Base-by-base conservation (phyloP, 2,888 invertebrate species). In the Crossocerus cetratus region DNA sequence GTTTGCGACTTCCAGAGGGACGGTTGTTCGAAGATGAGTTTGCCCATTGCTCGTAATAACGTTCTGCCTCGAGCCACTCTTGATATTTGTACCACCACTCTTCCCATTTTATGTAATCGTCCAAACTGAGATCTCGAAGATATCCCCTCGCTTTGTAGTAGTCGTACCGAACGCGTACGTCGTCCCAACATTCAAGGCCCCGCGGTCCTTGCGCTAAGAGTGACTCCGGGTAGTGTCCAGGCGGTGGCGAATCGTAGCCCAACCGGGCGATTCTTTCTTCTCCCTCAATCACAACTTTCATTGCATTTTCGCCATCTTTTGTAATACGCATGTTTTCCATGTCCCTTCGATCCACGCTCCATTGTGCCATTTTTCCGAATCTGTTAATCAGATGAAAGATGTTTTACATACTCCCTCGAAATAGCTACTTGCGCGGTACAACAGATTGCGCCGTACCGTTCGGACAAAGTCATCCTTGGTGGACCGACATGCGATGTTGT, bases 1-100 rank as follows among this genome's bases (percentile, higher is more conserved):
- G 83, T 65, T 87, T 87, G 22, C 86, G 91, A 72, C 86, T 88
- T 74, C 84, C 86, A 0, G 91, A 91, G 3, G 91, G 92, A 85
- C 91, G 91, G 86, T 76, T 90, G 42, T 87, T 84, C 0, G 87
- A 84, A 49, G 49, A 49, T 8, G 32, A 32, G 32, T 32, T 32
- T 42, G 89, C 92, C 94, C 94, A 95, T 59, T 94, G 93, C 87
- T 95, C 94, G 89, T 94, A 95, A 42, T 94, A 95, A 55, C 95
- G 92, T 88, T 95, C 95, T n/a, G 94, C 93, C 79, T 96, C 96
- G 84, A 97, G 90, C 97, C 97, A 97, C 90, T 97, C 97, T 89
- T 97, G 96, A 89, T 97, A 97, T 84, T 95, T 95, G 91, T 97
- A 97, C 96, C 97, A 97, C 97, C 97, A 97, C 89, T 97, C 96